Conservation (phyloP, 2,888 invertebrate species). For the Patella caerulea region DNA sequence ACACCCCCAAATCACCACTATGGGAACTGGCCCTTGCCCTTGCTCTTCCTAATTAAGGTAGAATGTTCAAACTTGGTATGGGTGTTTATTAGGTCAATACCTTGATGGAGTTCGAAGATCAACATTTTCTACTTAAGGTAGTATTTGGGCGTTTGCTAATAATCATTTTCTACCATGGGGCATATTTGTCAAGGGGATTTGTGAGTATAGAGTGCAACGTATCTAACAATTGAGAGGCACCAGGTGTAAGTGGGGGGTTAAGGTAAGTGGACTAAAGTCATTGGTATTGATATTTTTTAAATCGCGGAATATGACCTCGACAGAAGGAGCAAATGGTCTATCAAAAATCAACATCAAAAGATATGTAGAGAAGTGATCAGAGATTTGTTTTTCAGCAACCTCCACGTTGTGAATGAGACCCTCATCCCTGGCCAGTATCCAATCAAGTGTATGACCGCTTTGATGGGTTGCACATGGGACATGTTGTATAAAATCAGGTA, state of each 20-base stretch:
- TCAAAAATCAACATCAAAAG: slow-evolving; percentile 2
- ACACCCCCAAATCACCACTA: too few species aligned
- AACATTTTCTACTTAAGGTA: too few species aligned
- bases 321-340: background rate
- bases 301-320: background rate
- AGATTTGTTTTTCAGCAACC: background rate
- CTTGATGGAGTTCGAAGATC: too few species aligned
- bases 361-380: background rate
- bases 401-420: background rate
- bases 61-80: too few species aligned
- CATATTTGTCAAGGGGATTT: background rate
- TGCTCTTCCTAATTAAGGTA: too few species aligned
- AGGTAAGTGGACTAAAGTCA: background rate
- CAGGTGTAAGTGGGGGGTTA: too few species aligned
- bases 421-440: background rate
- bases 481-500: background rate
- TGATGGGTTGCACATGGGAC: background rate
- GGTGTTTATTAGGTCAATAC: too few species aligned
- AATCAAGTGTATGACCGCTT: background rate
- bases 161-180: background rate
- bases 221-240: background rate
- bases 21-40: too few species aligned
- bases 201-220: background rate
- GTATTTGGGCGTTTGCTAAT: background rate
- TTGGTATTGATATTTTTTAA: background rate